Evolutionary conservation across 1,140 invertebrate genomes (phyloP).

Genomic region (Watersipora subatra): DNA sequence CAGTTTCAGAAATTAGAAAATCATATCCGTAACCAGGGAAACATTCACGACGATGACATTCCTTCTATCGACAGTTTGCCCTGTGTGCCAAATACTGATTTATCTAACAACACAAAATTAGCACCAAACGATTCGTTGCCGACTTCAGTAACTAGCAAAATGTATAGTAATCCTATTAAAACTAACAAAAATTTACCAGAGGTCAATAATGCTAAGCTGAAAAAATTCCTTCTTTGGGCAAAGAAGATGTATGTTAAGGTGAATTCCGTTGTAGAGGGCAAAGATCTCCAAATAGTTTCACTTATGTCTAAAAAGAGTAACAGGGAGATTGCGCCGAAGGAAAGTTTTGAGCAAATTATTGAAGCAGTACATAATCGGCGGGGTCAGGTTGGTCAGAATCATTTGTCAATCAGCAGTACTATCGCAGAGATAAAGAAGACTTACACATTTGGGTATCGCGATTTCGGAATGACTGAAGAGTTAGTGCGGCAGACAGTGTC

Average conservation of each 20-base stretch:
- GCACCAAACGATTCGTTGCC: too few species aligned
- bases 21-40: too few species aligned
- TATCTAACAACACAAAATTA: too few species aligned
- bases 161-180: too few species aligned
- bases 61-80: too few species aligned
- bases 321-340: background rate
- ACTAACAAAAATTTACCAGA: too few species aligned
- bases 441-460: background rate
- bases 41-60: too few species aligned
- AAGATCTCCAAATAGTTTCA: background rate
- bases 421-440: background rate
- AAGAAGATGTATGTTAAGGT: slow-evolving; percentile 1
- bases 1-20: too few species aligned
- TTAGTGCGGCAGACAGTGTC: background rate
- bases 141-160: too few species aligned
- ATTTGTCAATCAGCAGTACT: background rate
- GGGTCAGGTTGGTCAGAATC: background rate
- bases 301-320: background rate
- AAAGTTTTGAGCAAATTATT: background rate
- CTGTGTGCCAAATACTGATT: too few species aligned
- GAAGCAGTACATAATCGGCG: background rate
- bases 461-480: slow-evolving; percentile 1
- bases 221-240: background rate
- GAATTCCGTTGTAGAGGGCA: background rate
- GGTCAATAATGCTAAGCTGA: background rate